Base-by-base conservation (phyloP, 2,888 invertebrate genomes). In the Scrobipalpa costella region DNA sequence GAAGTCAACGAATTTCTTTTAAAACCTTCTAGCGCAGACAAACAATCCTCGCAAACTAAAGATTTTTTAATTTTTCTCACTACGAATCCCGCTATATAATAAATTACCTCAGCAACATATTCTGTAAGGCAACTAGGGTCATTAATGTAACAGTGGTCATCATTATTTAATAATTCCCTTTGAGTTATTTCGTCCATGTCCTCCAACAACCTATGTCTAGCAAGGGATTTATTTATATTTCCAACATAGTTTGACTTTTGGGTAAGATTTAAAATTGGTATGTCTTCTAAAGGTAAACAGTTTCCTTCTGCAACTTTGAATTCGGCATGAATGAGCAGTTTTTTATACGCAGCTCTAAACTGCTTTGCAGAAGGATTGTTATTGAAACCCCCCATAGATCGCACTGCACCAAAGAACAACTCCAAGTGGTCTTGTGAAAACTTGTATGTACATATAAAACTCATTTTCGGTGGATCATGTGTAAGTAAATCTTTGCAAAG, bases 341-440 rank as follows among this genome's bases (percentile, higher is more conserved):
- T 58, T 62, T 66, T 66, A n/a, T n/a, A n/a, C n/a, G n/a, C n/a
- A n/a, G n/a, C n/a, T n/a, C n/a, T n/a, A n/a, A n/a, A n/a, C n/a
- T 63, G 61, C 7, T 38, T 36, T 13, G 60, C 63, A 7, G 63
- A 61, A 17, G 64, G 67, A 33, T 67, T 67, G 36, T 64, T 63
- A 40, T 67, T 67, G n/a, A 36, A 61, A 6, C 64, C 64, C 11
- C 67, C 63, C 38, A 40, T 49, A 9, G 67, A 21, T 17, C 67
- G 52, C n/a, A 67, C 38, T 19, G 44, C 27, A 33, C 65, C 33
- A 63, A 67, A 67, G 49, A 67, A 62, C 2, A 38, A 34, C 55
- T 67, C 67, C 40, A 67, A n/a, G 34, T 67, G 60, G 34, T 65
- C 64, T 21, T 65, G 63, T 0, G 44, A 52, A 13, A 65, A 15